phyloP scores from a whole-genome alignment of 2,113 vertebrate genomes.

The Salvelinus namaycush region DNA sequence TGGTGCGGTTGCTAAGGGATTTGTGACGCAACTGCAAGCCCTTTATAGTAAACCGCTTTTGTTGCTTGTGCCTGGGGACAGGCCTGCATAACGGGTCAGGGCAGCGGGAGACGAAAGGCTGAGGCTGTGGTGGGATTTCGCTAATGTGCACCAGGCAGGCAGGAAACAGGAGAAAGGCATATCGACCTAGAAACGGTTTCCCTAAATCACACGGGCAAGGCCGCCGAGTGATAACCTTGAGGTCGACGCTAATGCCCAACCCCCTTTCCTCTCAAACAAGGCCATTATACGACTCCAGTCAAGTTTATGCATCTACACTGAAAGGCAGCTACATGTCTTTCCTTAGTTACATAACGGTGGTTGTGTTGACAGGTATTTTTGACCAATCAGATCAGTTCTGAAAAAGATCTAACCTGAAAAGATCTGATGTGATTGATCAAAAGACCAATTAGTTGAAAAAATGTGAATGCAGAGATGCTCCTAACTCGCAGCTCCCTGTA shows the following conservation, averaged over 20 bases:
- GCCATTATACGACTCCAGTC: background rate
- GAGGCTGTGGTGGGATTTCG: slow-evolving; percentile 34
- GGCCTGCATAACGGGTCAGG: slow-evolving; percentile 23
- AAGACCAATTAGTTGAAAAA: too few relatives aligned
- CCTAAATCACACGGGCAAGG: slow-evolving; percentile 1
- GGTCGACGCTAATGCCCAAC: background rate
- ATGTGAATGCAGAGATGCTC: background rate
- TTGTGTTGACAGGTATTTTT: background rate
- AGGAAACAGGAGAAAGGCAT: slow-evolving; percentile 44
- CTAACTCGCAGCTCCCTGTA: background rate
- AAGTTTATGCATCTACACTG: background rate
- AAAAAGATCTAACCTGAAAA: too few relatives aligned
- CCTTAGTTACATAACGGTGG: background rate
- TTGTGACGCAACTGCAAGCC: too few relatives aligned
- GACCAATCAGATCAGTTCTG: too few relatives aligned
- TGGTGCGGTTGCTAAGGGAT: too few relatives aligned
- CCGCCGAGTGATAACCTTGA: background rate
- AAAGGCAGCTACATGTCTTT: background rate
- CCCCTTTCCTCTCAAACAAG: background rate
- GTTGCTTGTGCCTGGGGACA: too few relatives aligned
- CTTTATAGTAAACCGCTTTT: too few relatives aligned
- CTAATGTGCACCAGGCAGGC: slow-evolving; percentile 61
- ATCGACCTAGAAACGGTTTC: slow-evolving; percentile 19
- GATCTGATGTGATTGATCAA: too few relatives aligned
- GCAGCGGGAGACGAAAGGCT: background rate